phyloP scores from a whole-genome alignment of 2,797 vertebrate species.

The Threskiornis aethiopicus region DNA sequence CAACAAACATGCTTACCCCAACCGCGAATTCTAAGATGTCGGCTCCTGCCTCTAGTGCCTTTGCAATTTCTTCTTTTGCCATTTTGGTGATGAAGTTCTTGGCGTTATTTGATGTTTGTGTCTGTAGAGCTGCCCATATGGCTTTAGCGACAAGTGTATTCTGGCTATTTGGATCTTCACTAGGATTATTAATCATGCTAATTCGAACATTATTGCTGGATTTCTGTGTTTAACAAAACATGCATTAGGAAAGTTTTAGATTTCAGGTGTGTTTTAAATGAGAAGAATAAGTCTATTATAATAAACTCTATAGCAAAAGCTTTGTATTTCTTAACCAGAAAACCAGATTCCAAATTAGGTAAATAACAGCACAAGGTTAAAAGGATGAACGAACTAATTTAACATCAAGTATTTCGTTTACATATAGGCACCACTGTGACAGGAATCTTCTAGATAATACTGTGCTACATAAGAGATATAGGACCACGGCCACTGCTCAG shows the following conservation, averaged over 20 bases:
- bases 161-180: conserved; percentile 69
- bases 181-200: conserved; percentile 92
- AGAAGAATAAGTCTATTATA: neutral
- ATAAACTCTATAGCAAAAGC: neutral
- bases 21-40: conserved; percentile 88
- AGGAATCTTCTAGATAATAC: neutral
- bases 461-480: neutral
- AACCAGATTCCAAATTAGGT: neutral
- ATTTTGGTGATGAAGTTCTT: conserved; percentile 99
- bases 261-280: neutral
- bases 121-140: conserved; percentile 94
- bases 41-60: conserved; percentile 80
- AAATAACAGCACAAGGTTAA: neutral
- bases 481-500: neutral
- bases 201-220: conserved; percentile 93
- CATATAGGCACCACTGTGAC: neutral
- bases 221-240: conserved; percentile 81
- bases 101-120: conserved; percentile 91
- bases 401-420: neutral
- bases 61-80: conserved; percentile 89
- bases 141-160: conserved; percentile 83
- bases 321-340: neutral
- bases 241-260: neutral
- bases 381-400: neutral
- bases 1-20: conserved; percentile 80